Evolutionary conservation across 2,797 vertebrate genomes (phyloP), one percentile per base, ranked within the genome.

Genomic region (Anguilla anguilla): DNA sequence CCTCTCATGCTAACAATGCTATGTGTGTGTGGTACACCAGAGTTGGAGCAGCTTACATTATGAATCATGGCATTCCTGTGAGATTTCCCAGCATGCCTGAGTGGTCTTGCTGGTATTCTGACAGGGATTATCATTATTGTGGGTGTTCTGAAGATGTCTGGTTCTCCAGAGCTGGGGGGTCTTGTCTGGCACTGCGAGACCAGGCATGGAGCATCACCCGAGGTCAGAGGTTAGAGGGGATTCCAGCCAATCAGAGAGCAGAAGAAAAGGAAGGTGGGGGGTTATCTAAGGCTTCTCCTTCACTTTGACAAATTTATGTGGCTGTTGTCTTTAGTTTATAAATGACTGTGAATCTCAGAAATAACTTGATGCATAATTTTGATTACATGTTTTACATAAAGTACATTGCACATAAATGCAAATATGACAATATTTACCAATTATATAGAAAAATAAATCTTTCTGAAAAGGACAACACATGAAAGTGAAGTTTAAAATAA

Each of bases 211-310:
- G 53, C 53, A 86, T 43, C 74, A 72, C 28, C 28, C 7, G 55
- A 81, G 74, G 35, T 55, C 74, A 61, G n/a, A 81, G 72, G 74
- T 86, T 53, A 81, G 53, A 61, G 72, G 77, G 77, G 69, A 57
- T 86, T 74, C 74, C 35, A 79, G 86, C 22, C 72, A 61, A 53
- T 79, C 19, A 86, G 72, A n/a, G n/a, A 79, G 55, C 6, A n/a
- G 22, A 28, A 15, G 39, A 39, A 39, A 39, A 39, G 39, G 39
- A 39, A 15, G 13, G 13, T 11, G 9, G 19, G 19, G 59, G 59
- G 13, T 22, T 22, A 15, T 61, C 59, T 22, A 61, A 61, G 59
- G 59, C 13, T 22, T n/a, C 61, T 64, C 22, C 22, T 10, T 64
- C 9, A 61, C 59, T 61, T 61, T 61, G 59, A 22, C 19, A 25